Base-by-base conservation (phyloP, 2,113 vertebrate genomes). In the Fukomys damarensis region DNA sequence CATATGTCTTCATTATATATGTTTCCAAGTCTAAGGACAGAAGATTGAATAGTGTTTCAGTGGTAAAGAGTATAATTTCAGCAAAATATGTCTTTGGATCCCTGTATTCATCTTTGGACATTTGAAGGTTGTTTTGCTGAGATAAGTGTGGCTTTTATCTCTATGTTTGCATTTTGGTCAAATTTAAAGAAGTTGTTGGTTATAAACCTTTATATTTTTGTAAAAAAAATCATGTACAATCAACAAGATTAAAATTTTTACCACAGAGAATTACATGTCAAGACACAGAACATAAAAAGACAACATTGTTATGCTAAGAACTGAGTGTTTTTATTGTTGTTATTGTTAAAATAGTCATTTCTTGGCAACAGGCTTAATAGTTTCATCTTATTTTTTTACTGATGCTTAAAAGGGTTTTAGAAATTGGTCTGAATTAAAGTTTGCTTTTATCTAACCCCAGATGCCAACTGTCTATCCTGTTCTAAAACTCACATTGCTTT, bases 341-440 rank as follows among this genome's bases (percentile, higher is more conserved):
- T 76, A 43, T 22, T 74, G 38, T 28, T 80, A 24, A 9, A 52
- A 32, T 74, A 54, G 87, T 68, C 83, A 70, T 10, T 61, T 24
- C n/a, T 46, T 70, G 41, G 13, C 43, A 54, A 20, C 28, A 86
- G 58, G n/a, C 3, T 81, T 3, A 11, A 38, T n/a, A 52, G 32
- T 59, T 74, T 82, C 66, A 91, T 41, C 41, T 70, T 77, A 6
- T 20, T 63, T 80, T 68, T 80, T 68, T 66, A 3, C 32, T 61
- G 56, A 74, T 89, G n/a, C 19, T 92, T 84, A 81, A 70, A 82
- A 65, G 26, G 83, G 26, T 93, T 91, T 95, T 74, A 72, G 32
- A 92, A 59, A 22, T 84, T 95, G 49, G 3, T 74, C 20, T 80
- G 26, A 43, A n/a, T 43, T 52, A 65, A 68, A 91, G 66, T 63